Evolutionary conservation across 2,797 vertebrate species (phyloP), one percentile per base, ranked within the genome.

Genomic region (Mormyrops attenuatus): DNA sequence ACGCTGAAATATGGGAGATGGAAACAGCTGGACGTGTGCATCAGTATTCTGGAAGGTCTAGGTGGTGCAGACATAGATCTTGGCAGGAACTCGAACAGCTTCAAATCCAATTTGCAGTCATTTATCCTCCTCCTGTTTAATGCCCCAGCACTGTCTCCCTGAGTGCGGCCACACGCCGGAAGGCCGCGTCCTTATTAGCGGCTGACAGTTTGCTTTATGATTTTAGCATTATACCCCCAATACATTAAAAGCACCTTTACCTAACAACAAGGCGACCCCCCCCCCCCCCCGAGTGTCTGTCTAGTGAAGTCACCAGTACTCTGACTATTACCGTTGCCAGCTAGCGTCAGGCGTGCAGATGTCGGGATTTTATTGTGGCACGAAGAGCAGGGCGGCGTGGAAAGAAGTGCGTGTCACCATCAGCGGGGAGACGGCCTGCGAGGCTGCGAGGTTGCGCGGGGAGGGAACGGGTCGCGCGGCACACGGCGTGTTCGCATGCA

Each of bases 61-160:
- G 73, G 73, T 80, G 73, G 20, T 17, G 0, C 73, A 44, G 73
- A 7, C 73, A 80, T 41, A 41, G 38, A 20, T 44, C 73, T 80
- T 80, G 73, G 73, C 73, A 41, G 73, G 73, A 80, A 2, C 34
- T 41, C 6, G 17, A 80, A 44, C 73, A 80, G 73, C 41, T 44
- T 41, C 73, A 80, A 80, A 80, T 80, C 73, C 73, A 80, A 80
- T 80, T 80, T 80, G 73, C 73, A 80, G 73, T 80, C 73, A 41
- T 44, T 80, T 80, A 80, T 44, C 34, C 73, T 80, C 73, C 73
- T 44, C 73, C 73, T 80, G 73, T 80, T 80, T 80, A 80, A 41
- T 80, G 15, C 41, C 38, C 38, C 30, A 7, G 30, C 73, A 9
- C 73, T 80, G 15, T 38, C 66, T 73, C 66, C 7, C 73, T 44